These are phyloP conservation scores for Amphipyra berbera DNA, from an alignment of 2,888 invertebrate species.

Conservation along the genomic window DNA sequence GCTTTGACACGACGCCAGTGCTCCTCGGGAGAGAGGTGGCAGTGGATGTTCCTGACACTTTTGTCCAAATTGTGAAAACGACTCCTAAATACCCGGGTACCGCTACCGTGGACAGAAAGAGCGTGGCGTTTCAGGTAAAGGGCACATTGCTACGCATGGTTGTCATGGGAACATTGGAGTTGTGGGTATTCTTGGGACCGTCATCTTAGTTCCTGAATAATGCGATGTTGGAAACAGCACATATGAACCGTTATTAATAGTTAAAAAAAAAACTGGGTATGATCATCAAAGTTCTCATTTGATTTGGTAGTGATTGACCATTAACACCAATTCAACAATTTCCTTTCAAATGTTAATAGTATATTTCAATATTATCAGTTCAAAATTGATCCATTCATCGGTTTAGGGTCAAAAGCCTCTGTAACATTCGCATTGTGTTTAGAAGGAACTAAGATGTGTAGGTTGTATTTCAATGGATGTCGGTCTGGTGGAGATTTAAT, in stretches of 20 bases:
- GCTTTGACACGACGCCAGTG: slow-evolving; percentile 87
- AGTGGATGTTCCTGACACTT: slow-evolving; percentile 97
- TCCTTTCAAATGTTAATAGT: background rate
- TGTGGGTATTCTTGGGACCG: slow-evolving; percentile 36
- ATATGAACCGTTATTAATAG: background rate
- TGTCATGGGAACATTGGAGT: slow-evolving; percentile 60
- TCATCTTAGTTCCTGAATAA: slow-evolving; percentile 39
- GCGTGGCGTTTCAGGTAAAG: slow-evolving; percentile 86
- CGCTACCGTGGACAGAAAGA: slow-evolving; percentile 89
- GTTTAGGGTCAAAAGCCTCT: background rate
- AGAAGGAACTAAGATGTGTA: slow-evolving; percentile 40
- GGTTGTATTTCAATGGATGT: slow-evolving; percentile 12
- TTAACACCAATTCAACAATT: slow-evolving; percentile 12
- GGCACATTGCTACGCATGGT: slow-evolving; percentile 73
- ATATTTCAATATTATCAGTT: background rate
- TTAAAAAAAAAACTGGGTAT: too few relatives aligned
- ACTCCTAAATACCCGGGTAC: slow-evolving; percentile 92
- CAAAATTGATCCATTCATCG: background rate
- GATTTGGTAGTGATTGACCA: slow-evolving; percentile 12
- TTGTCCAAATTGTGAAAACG: slow-evolving; percentile 95
- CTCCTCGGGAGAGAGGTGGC: slow-evolving; percentile 91
- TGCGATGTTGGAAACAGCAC: slow-evolving; percentile 5
- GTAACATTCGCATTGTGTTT: slow-evolving; percentile 29
- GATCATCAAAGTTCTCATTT: background rate
- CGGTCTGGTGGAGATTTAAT: slow-evolving; percentile 30